Base-by-base conservation (phyloP, 2,888 invertebrate genomes). In the Eurytoma adleriae region DNA sequence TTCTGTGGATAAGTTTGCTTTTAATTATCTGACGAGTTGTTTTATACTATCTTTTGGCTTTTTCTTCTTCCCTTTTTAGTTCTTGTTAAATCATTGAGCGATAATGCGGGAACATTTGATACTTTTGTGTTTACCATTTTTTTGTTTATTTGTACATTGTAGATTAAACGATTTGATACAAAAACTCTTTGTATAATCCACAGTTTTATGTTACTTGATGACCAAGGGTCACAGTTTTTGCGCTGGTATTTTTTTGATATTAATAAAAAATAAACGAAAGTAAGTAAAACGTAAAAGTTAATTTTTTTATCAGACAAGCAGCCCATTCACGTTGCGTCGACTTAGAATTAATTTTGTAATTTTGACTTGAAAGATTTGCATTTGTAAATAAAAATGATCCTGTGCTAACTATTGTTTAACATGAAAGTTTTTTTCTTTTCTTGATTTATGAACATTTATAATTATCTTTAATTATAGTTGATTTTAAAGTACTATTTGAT, bases 231-330 rank as follows among this genome's bases (percentile, higher is more conserved):
- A 77, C 59, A 79, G 66, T 73, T 79, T 70, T 77, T 82, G 79
- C 82, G 81, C 81, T 81, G 79, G 74, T 82, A 80, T 82, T 82
- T 82, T 79, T 82, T 82, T 82, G 67, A 77, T 79, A 79, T 78
- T 73, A 75, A 82, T 74, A 80, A 74, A 78, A 40, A 79, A 79
- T 82, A 80, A 82, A 82, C 70, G 67, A 82, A 50, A 82, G 73
- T 79, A 78, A 82, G 79, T 82, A 80, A 77, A 82, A 78, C 5
- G 74, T 82, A 61, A 57, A 76, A 78, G 62, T 82, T 73, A 78
- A 74, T 80, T 79, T 77, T 79, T 71, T 79, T 76, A 72, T 72
- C 62, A 77, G 69, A 71, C 54, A 76, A 69, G 71, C 77, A 78
- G 79, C 79, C 82, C 69, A 67, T 52, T 64, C 61, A 77, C 71